A percentile compares a stretch with the other conserved stretches of the same genome.
Evolutionary conservation across 2,113 vertebrate species (phyloP).

Genomic region (Cyphomyrus discorhynchus): DNA sequence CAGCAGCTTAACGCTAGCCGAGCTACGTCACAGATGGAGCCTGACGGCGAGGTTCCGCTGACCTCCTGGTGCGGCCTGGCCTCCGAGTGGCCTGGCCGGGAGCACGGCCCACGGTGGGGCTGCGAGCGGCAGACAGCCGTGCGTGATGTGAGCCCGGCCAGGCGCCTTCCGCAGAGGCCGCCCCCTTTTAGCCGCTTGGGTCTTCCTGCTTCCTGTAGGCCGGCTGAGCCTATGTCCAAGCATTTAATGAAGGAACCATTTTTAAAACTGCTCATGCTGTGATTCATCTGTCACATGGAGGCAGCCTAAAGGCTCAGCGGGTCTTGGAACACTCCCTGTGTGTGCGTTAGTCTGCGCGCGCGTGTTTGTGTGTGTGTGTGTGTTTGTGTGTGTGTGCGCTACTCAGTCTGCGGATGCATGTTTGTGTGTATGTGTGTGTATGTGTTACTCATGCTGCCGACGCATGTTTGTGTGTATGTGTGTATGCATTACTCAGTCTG

Average conservation of each 20-base stretch:
- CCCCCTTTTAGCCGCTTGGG: neutral
- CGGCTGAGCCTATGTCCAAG: neutral
- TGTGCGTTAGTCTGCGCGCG: neutral
- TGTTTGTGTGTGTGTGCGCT: neutral
- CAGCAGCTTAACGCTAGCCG: neutral
- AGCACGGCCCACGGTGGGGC: neutral
- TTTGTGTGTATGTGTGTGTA: too few relatives aligned
- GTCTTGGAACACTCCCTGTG: slow-evolving; percentile 8
- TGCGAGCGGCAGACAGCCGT: neutral
- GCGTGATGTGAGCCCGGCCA: neutral
- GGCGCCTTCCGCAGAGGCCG: neutral
- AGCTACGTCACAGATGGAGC: neutral
- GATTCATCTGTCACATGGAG: slow-evolving; percentile 13
- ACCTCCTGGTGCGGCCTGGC: neutral
- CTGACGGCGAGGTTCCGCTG: neutral
- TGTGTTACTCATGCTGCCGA: too few relatives aligned
- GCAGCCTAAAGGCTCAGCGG: slow-evolving; percentile 7
- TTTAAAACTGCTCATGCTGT: slow-evolving; percentile 15
- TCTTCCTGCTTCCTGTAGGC: neutral
- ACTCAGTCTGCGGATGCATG: neutral
- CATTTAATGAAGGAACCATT: slow-evolving; percentile 10
- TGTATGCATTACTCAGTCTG: neutral
- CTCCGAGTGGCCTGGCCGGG: neutral
- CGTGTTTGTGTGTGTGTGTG: too few relatives aligned
- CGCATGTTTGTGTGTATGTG: neutral